These are phyloP conservation scores for Drosophila dives DNA, from an alignment of 2,888 invertebrate genomes.

Conservation along the genomic window DNA sequence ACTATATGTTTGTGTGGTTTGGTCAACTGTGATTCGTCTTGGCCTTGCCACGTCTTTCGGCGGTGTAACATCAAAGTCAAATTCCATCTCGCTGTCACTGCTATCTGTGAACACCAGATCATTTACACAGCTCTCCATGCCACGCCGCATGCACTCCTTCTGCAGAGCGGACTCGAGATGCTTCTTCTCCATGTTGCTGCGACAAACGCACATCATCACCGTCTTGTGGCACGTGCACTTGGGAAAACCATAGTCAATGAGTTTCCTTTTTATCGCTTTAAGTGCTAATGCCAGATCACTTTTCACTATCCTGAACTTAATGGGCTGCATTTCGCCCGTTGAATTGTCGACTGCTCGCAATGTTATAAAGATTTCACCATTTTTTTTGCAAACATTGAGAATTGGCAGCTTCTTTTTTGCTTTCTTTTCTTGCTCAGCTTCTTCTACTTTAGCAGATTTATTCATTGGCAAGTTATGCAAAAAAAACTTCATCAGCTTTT, in stretches of 20 bases:
- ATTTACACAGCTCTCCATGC: constrained; percentile 67
- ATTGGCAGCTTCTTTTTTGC: constrained; percentile 85
- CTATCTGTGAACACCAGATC: constrained; percentile 80
- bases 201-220: constrained; percentile 82
- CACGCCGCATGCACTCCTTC: constrained; percentile 82
- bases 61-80: constrained; percentile 89
- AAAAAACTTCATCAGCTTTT: constrained; percentile 82
- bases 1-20: constrained; percentile 87
- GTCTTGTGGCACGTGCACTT: constrained; percentile 86
- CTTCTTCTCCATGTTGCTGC: constrained; percentile 82
- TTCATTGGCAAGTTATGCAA: constrained; percentile 69
- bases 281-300: constrained; percentile 85
- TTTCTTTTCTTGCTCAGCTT: constrained; percentile 29
- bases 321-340: constrained; percentile 85
- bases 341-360: constrained; percentile 12
- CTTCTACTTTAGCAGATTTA: constrained; percentile 80
- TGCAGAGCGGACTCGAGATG: constrained; percentile 85
- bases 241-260: constrained; percentile 86
- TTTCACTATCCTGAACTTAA: constrained; percentile 88
- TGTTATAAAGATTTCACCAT: constrained; percentile 88
- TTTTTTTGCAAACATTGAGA: constrained; percentile 87
- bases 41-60: constrained; percentile 85
- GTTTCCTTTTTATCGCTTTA: constrained; percentile 86
- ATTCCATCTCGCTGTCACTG: constrained; percentile 87
- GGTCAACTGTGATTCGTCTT: constrained; percentile 80